Base-by-base conservation (phyloP, 2,797 vertebrate species). In the Halcyon leucocephala region DNA sequence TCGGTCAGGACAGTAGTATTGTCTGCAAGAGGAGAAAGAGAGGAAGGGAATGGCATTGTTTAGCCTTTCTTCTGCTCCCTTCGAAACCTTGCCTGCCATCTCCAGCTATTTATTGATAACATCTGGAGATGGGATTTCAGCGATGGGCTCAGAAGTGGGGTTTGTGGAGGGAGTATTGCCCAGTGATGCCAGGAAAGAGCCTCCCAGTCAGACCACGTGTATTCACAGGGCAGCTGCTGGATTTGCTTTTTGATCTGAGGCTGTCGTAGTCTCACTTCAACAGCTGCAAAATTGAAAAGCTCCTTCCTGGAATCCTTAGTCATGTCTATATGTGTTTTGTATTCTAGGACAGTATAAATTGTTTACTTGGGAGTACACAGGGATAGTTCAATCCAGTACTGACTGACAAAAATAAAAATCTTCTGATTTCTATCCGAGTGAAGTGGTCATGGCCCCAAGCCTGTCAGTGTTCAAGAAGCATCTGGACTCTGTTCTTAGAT, bases 1-100 rank as follows among this genome's bases (percentile, higher is more conserved):
- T 99, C 98, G 0, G 97, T 98, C 89, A 98, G 79, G 39, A 94
- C 85, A 37, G 92, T 61, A 37, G 61, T 44, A 80, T 89, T 46
- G 12, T 92, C 98, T 98, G 97, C 71, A 95, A 95, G 90, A 81
- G 55, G 57, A 93, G 88, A 67, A 73, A 6, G 52, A 33, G 11
- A 35, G 7, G 29, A 58, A 89, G 62, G 69, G 80, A 81, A 94
- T 10, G 6, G 19, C 46, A 58, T 60, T 8, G 20, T 69, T 91
- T 35, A 89, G 37, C 13, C 15, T 16, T 65, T 65, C 20, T 78
- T 61, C 25, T 76, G 25, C 35, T 69, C 24, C 37, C 46, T 57
- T 58, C 0, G 1, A 20, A 41, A 7, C 15, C 33, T 74, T 4
- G 6, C 9, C 18, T n/a, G 14, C 83, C 49, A 10, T 88, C 7